Evolutionary conservation across 2,888 invertebrate species (phyloP), one percentile per base, ranked within the genome.

Genomic region (Epinotia brunnichana): DNA sequence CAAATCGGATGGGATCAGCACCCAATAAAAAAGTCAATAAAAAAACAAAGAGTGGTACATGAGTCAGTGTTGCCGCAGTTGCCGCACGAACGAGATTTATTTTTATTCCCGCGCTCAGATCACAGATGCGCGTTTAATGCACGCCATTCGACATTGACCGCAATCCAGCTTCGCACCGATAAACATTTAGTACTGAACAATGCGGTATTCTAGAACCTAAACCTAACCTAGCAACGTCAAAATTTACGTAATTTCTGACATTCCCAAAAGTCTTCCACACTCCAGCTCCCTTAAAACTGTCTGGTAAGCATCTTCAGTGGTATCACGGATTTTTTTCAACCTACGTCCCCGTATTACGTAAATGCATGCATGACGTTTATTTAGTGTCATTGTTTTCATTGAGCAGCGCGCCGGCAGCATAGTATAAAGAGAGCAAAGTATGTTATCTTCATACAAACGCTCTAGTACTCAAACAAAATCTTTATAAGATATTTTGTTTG

Each of bases 331-430:
- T 48, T 35, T 7, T n/a, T 48, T 48, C n/a, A n/a, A n/a, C n/a
- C 7, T 48, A 48, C n/a, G 48, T 48, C n/a, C 74, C 57, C 60
- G 59, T 21, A 60, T 9, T 41, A 68, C 62, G 73, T 60, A 68
- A 71, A 24, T 63, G 64, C 61, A 56, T 61, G 51, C 21, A 39
- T 61, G n/a, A 57, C 24, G 11, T 41, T 35, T 61, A 51, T 76
- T 79, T 75, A 77, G 76, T 78, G 77, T 82, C 67, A 78, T 72
- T 70, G 69, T 76, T 71, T 82, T 79, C 85, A 85, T 86, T 87
- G 84, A 85, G 79, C 79, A 81, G 77, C 78, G 79, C 73, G 73
- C 75, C 68, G 68, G 57, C 67, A 29, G 72, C 77, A n/a, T n/a
- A 48, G n/a, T n/a, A n/a, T n/a, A n/a, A n/a, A n/a, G n/a, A n/a